Evolutionary conservation across 1,140 invertebrate genomes (phyloP).

Genomic region (Drosophila biarmipes): DNA sequence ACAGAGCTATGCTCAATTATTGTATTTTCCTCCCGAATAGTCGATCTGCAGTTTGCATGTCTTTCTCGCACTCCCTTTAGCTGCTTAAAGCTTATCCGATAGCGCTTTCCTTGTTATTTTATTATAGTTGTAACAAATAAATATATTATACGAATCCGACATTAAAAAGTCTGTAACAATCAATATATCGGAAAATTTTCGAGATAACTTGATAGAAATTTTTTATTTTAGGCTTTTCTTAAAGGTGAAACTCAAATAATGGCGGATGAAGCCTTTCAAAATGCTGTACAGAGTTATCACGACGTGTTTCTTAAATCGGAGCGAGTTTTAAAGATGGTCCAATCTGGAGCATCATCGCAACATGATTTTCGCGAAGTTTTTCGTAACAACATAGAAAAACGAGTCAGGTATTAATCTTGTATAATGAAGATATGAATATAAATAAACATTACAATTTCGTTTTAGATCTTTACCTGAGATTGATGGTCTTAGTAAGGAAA

Average conservation of each 20-base stretch:
- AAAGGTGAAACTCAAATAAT: slow-evolving; percentile 99
- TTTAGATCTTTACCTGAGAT: slow-evolving; percentile 97
- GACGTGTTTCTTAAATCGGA: slow-evolving; percentile 99
- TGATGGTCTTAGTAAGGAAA: slow-evolving; percentile 99
- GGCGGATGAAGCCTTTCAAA: slow-evolving; percentile 99
- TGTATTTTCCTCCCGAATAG: no score
- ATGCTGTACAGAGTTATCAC: slow-evolving; percentile 98
- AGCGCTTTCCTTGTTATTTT: no score
- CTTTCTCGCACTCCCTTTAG: no score
- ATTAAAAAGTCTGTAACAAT: no score
- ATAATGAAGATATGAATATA: no score
- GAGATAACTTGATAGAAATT: no score
- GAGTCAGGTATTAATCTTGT: slow-evolving; percentile 93
- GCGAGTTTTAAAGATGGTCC: slow-evolving; percentile 97
- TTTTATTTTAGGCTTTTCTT: slow-evolving; percentile 89
- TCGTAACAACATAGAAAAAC: slow-evolving; percentile 98
- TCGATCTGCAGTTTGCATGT: no score
- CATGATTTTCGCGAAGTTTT: slow-evolving; percentile 99
- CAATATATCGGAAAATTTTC: no score
- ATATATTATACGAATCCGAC: no score
- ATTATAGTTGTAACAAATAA: no score
- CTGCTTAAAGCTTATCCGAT: no score
- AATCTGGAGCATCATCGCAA: slow-evolving; percentile 98
- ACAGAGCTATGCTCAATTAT: no score
- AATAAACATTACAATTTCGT: slow-evolving; percentile 35